Base-by-base conservation (phyloP, 2,113 vertebrate genomes). In the Xiphophorus maculatus region DNA sequence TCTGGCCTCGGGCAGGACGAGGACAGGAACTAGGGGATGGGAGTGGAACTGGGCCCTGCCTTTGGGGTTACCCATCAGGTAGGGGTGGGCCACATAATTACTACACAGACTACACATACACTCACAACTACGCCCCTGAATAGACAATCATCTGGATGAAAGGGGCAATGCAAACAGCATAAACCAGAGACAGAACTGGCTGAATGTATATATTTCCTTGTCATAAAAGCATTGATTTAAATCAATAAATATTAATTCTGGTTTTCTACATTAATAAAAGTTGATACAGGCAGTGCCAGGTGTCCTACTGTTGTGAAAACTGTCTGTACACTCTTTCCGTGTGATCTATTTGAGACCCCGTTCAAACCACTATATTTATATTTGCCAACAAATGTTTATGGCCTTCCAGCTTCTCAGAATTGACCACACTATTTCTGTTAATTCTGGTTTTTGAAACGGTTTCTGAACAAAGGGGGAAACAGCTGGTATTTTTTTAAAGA, bases 311-410 rank as follows among this genome's bases (percentile, higher is more conserved):
- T 92, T 71, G 22, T 90, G 80, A 86, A 78, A 87, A 91, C 88
- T 86, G 86, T 90, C 90, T 79, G 89, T 90, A 90, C 79, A 84
- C 91, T 92, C 91, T 94, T 92, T 93, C 88, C 87, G 86, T 91
- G 88, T 87, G 73, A 91, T 65, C 87, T 90, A 73, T 93, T 93
- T 91, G 84, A 93, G 73, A 92, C 93, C 92, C 91, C 89, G 88
- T 94, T 91, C 93, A 93, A 91, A 95, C 94, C 94, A 95, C 93
- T 94, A 94, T 95, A 95, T 95, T 95, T 95, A 95, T 95, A 95
- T 94, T 92, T 93, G 94, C 92, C 94, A 94, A 91, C 90, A 94
- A 93, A 93, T 90, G 90, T 85, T 84, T 85, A 90, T 89, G 92
- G 91, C 94, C 92, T 94, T 94, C 90, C 92, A 89, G 82, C 80